These are phyloP conservation scores for Heterodera schachtii DNA, from an alignment of 1,140 invertebrate genomes.

Conservation along the genomic window DNA sequence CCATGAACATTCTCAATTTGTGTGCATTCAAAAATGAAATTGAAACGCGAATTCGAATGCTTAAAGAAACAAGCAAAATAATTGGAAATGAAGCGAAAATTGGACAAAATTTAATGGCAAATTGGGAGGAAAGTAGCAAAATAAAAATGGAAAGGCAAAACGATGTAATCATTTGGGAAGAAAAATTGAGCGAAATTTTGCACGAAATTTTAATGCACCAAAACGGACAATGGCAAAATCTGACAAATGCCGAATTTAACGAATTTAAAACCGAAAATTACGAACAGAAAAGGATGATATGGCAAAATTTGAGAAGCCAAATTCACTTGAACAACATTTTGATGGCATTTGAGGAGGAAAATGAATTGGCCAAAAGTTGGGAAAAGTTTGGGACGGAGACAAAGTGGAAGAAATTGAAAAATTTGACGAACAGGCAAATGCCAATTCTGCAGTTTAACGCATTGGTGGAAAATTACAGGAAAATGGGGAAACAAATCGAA, in stretches of 20 bases:
- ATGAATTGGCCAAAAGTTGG: neutral
- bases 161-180: neutral
- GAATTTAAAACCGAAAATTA: neutral
- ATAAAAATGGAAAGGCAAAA: neutral
- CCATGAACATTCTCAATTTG: neutral
- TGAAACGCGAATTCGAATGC: neutral
- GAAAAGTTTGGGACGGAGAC: neutral
- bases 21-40: neutral
- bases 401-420: neutral
- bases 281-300: no score
- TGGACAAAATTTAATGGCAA: neutral
- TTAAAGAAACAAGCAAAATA: neutral
- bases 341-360: neutral
- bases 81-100: neutral
- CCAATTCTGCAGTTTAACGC: neutral
- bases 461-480: neutral
- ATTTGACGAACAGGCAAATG: neutral
- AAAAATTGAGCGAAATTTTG: neutral
- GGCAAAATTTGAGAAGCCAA: neutral
- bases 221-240: neutral
- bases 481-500: constrained; percentile 6
- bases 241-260: neutral
- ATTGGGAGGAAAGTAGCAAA: neutral
- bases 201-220: neutral
- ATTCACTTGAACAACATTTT: neutral